A percentile compares a stretch with the other conserved stretches of the same genome.
Evolutionary conservation across 37 sponge, comb jelly and placozoan genomes (phyloP).

Genomic region (Diacarnus erythraeanus): DNA sequence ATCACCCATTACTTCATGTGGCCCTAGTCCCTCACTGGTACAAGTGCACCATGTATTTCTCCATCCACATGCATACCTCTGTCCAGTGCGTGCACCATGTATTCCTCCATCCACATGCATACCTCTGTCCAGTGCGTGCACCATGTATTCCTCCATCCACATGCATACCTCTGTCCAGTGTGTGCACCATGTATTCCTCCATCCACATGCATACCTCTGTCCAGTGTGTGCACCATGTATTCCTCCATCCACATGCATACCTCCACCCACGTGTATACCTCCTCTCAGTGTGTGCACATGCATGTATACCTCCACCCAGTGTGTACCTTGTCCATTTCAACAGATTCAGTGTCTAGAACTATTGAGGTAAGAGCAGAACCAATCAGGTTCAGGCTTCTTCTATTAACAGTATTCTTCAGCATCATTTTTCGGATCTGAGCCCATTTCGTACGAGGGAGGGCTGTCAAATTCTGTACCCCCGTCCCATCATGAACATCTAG

Average conservation of each 20-base stretch:
- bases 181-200: too few species aligned
- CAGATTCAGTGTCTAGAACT: slow-evolving; percentile 5
- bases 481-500: slow-evolving; percentile 60
- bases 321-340: not conserved
- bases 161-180: too few species aligned
- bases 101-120: not conserved
- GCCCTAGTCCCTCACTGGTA: too few species aligned
- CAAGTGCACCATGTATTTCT: too few species aligned
- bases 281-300: too few species aligned
- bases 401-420: slow-evolving; percentile 27
- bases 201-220: not conserved
- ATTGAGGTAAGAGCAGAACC: slow-evolving; percentile 9
- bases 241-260: too few species aligned
- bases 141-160: too few species aligned
- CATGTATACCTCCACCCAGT: not conserved
- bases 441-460: slow-evolving; percentile 55
- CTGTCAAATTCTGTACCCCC: slow-evolving; percentile 55
- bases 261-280: too few species aligned
- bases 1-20: too few species aligned
- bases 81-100: too few species aligned
- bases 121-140: not conserved
- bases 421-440: slow-evolving; percentile 53
- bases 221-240: too few species aligned
- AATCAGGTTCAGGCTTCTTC: slow-evolving; percentile 17
- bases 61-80: too few species aligned